Evolutionary conservation across 2,888 invertebrate genomes (phyloP).

Genomic region (Sialis fuliginosa): DNA sequence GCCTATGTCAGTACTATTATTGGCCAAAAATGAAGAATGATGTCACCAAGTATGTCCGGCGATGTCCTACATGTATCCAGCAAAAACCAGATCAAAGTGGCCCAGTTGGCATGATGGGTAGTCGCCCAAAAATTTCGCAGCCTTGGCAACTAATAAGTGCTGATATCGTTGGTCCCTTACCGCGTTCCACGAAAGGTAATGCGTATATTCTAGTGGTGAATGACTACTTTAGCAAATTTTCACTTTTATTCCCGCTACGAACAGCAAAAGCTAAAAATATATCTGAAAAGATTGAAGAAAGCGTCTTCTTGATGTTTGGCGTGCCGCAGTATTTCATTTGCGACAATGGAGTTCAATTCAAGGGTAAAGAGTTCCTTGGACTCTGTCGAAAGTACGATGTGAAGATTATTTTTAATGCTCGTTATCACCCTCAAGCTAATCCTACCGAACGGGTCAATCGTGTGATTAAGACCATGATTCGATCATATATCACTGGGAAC

Average conservation of each 20-base stretch:
- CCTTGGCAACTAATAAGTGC: slow-evolving; percentile 11
- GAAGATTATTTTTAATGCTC: no score
- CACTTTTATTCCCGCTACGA: no score
- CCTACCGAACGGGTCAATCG: slow-evolving; percentile 13
- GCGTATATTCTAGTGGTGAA: slow-evolving; percentile 10
- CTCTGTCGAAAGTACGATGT: no score
- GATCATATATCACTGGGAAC: no score
- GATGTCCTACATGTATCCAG: slow-evolving; percentile 7
- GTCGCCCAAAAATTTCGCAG: neutral
- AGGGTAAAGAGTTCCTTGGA: no score
- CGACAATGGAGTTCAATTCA: no score
- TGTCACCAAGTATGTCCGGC: slow-evolving; percentile 8
- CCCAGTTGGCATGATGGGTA: neutral
- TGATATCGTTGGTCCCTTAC: slow-evolving; percentile 10
- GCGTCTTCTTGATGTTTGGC: no score
- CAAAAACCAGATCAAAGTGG: neutral
- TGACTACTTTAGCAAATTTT: slow-evolving; percentile 6
- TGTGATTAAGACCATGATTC: slow-evolving; percentile 8
- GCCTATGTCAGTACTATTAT: slow-evolving; percentile 8
- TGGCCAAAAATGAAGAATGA: slow-evolving; percentile 13
- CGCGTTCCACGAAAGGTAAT: slow-evolving; percentile 6
- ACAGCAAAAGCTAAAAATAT: no score
- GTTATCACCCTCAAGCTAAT: slow-evolving; percentile 6
- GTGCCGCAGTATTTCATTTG: no score
- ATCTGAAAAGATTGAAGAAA: no score